phyloP scores from a whole-genome alignment of 1,140 invertebrate species.

The Euborellia annulipes region DNA sequence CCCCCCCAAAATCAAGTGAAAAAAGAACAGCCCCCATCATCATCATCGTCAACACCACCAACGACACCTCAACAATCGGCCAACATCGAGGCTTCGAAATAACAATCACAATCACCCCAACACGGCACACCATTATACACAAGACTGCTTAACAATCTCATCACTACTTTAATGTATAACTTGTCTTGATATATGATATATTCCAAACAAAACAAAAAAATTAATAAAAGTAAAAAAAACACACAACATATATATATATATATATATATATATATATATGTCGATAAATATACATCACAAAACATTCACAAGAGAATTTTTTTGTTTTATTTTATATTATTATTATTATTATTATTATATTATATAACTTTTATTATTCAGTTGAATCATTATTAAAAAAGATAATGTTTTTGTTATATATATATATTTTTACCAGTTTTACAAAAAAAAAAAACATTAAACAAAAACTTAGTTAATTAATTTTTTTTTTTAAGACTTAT shows the following conservation, averaged over 20 bases:
- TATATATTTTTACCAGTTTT: constrained; percentile 4
- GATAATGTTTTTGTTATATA: constrained; percentile 4
- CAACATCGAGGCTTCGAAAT: not conserved
- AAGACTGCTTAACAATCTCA: too few species aligned
- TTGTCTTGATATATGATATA: too few species aligned
- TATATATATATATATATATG: too few species aligned
- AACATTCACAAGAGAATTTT: too few species aligned
- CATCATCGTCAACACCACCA: not conserved
- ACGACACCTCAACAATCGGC: not conserved
- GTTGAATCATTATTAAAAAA: not conserved
- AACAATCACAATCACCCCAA: not conserved
- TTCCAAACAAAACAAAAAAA: too few species aligned
- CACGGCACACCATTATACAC: not conserved
- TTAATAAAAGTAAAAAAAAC: too few species aligned
- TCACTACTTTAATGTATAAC: too few species aligned
- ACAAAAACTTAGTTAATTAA: constrained; percentile 1
- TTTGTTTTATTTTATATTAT: too few species aligned
- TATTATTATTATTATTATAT: not conserved
- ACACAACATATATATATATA: too few species aligned
- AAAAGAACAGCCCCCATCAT: not conserved
- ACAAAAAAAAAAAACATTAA: too few species aligned
- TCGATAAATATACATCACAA: too few species aligned
- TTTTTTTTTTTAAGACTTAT: constrained; percentile 6
- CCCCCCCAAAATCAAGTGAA: not conserved
- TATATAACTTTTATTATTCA: constrained; percentile 1